Evolutionary conservation across 2,797 vertebrate genomes (phyloP), one percentile per base, ranked within the genome.

Genomic region (Trichosurus vulpecula): DNA sequence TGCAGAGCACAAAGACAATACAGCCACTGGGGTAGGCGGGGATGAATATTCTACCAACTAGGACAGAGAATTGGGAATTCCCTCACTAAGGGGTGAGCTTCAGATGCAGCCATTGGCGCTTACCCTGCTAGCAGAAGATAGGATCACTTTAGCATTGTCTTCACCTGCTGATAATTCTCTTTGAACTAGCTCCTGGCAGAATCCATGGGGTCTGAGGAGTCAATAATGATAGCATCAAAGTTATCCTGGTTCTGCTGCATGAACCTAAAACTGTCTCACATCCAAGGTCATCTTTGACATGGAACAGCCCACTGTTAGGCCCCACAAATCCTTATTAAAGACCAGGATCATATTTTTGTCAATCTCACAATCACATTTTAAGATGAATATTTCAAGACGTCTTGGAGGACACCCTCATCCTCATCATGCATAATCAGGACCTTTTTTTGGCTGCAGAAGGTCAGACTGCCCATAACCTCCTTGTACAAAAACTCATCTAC

Each of bases 311-410:
- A 41, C 4, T 2, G 99, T 99, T 99, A 99, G 99, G 52, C 99
- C 99, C 0, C 99, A 99, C 92, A 99, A 99, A 98, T 99, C 99
- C 97, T 99, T 99, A 98, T n/a, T n/a, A n/a, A n/a, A n/a, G n/a
- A n/a, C n/a, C n/a, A n/a, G 99, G 95, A 99, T 99, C 97, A 99
- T 99, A 94, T 99, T 99, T 99, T 99, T 99, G n/a, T 99, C 99
- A 3, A 99, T 99, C 93, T 99, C 99, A 52, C 99, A 99, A 98
- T 99, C 0, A n/a, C n/a, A n/a, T 58, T 58, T 58, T 31, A 58
- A 58, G 58, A 98, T 0, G 99, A 98, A 97, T 99, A 99, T 97
- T 99, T 99, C 96, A 99, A 99, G 94, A 99, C 99, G 97, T 99
- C 99, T 9, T 99, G 99, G 5, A 99, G 97, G 96, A 99, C 99